Evolutionary conservation across 2,888 invertebrate genomes (phyloP), one percentile per base, ranked within the genome.

Genomic region (Chymomyza fuscimana): DNA sequence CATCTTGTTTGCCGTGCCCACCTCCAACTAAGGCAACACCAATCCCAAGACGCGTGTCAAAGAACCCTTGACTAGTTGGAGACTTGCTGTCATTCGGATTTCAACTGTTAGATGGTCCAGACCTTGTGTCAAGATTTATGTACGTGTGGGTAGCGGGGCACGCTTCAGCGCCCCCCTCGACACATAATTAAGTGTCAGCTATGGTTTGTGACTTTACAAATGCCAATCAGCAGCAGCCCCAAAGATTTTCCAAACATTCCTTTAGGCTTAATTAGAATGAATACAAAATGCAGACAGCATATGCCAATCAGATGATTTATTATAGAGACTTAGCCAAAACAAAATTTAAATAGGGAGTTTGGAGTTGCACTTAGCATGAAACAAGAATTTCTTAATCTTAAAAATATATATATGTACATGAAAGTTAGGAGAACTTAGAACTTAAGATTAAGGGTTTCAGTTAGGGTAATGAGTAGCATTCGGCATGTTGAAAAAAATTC

Each of bases 131-230:
- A 74, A 85, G 82, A 82, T 82, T 85, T 82, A 82, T 82, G 74
- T 63, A 12, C 56, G 12, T 6, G 16, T 54, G 64, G 59, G 61
- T 50, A 10, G 10, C 25, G 32, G 66, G 36, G 40, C n/a, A 50
- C 10, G 32, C 59, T 40, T 25, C 54, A n/a, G 56, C 64, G 63
- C 36, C 51, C 29, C 70, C 77, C 78, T 51, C 78, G 80, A 65
- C 73, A 74, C 73, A 86, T 89, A 88, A 90, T 90, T 83, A 87
- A 82, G 84, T 89, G 90, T 88, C 90, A 89, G 79, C 85, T 76
- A 78, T 76, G 87, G 74, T 74, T 77, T 77, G 79, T 87, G 88
- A 85, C 86, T 85, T 87, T 77, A 88, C 83, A 83, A 86, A 83
- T 83, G 88, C 88, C 85, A 82, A 86, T 86, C 88, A 78, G 83